Conservation (phyloP, 2,797 vertebrate genomes). For the Aulostomus chinensis region DNA sequence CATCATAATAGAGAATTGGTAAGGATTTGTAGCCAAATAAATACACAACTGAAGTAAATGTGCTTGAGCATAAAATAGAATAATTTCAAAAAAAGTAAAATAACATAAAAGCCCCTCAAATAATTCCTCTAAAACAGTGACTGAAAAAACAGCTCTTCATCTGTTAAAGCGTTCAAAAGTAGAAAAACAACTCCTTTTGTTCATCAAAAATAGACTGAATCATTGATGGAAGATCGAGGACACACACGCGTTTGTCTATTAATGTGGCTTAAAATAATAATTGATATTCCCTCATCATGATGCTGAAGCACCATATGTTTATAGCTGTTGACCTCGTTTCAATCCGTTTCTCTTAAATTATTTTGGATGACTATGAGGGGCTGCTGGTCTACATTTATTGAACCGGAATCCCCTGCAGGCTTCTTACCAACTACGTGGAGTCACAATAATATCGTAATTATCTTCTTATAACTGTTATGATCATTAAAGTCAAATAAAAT, state of each 20-base stretch:
- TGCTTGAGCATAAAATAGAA: not conserved
- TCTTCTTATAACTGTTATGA: too few species aligned
- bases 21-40: not conserved
- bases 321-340: constrained; percentile 49
- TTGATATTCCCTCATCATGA: constrained; percentile 22
- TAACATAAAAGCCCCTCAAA: too few species aligned
- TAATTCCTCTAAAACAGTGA: too few species aligned
- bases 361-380: not conserved
- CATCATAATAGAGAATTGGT: not conserved
- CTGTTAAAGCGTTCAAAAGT: too few species aligned
- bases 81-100: not conserved
- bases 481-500: too few species aligned
- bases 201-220: constrained; percentile 10
- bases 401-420: not conserved
- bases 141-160: too few species aligned
- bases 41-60: not conserved
- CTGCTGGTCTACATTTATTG: not conserved
- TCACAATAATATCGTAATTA: too few species aligned
- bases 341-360: not conserved
- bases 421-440: too few species aligned
- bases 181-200: not conserved
- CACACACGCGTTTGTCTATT: constrained; percentile 16
- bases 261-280: constrained; percentile 49
- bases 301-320: constrained; percentile 49
- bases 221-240: constrained; percentile 13